These are phyloP conservation scores for Agrilus biguttatus DNA, from an alignment of 2,888 invertebrate species.

Conservation along the genomic window DNA sequence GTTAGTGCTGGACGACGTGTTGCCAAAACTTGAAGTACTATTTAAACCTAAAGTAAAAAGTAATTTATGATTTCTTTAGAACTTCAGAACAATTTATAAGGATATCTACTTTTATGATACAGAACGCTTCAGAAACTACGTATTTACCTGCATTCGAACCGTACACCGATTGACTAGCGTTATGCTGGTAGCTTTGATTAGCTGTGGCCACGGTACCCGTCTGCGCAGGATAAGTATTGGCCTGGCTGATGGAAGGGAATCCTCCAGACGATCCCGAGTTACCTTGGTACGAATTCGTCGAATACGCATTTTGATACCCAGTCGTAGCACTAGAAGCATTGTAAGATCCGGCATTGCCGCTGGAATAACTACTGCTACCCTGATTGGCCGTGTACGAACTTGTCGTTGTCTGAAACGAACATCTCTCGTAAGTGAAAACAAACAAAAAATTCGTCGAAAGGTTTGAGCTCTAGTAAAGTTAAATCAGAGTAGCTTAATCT, in stretches of 20 bases:
- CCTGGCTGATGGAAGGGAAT: slow-evolving; percentile 26
- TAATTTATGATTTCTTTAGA: background rate
- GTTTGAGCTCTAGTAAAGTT: no score
- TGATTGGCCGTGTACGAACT: slow-evolving; percentile 26
- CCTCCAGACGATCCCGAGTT: slow-evolving; percentile 17
- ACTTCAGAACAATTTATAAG: no score
- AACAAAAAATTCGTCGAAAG: no score
- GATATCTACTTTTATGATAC: background rate
- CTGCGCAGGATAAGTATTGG: slow-evolving; percentile 21
- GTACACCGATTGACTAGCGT: slow-evolving; percentile 29
- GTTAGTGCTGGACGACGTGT: slow-evolving; percentile 18
- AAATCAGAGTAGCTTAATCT: no score
- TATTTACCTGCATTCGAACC: slow-evolving; percentile 26
- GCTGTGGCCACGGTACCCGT: slow-evolving; percentile 6
- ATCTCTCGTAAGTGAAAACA: background rate
- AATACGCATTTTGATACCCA: slow-evolving; percentile 28
- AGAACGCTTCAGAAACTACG: background rate
- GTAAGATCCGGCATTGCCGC: slow-evolving; percentile 23
- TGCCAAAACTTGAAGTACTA: slow-evolving; percentile 24
- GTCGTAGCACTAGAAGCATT: slow-evolving; percentile 20
- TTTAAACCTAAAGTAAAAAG: slow-evolving; percentile 20
- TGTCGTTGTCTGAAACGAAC: slow-evolving; percentile 30
- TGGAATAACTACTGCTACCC: slow-evolving; percentile 23
- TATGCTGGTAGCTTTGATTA: slow-evolving; percentile 26
- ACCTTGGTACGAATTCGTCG: slow-evolving; percentile 19